Evolutionary conservation across 2,888 invertebrate species (phyloP).

Genomic region (Deilephila elpenor): DNA sequence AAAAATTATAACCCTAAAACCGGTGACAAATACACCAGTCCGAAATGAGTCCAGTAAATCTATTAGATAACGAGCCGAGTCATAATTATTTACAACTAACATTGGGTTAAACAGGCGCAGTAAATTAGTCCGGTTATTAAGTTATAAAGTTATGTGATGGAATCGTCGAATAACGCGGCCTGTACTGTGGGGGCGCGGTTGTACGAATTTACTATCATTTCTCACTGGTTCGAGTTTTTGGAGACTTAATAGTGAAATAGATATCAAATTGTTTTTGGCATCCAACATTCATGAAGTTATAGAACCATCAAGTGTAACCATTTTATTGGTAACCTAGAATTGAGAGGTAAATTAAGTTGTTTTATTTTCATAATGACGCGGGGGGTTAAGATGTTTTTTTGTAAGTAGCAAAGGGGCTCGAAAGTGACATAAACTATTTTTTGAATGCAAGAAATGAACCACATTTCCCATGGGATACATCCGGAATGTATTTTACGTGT

Average conservation of each 20-base stretch:
- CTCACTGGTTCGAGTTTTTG: not conserved
- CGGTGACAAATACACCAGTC: not conserved
- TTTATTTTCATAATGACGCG: too few species aligned
- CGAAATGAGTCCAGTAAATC: not conserved
- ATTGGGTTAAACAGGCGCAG: conserved; percentile 19
- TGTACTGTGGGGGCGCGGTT: conserved; percentile 3
- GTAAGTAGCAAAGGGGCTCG: too few species aligned
- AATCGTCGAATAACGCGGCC: conserved; percentile 4
- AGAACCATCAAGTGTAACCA: too few species aligned
- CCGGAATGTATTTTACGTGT: too few species aligned
- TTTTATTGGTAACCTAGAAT: too few species aligned
- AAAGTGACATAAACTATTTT: too few species aligned
- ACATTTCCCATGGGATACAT: too few species aligned
- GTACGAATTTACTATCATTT: not conserved
- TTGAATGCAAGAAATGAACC: too few species aligned
- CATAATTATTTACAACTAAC: conserved; percentile 18
- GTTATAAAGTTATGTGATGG: conserved; percentile 24
- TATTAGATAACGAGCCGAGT: conserved; percentile 5
- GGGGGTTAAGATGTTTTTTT: not conserved
- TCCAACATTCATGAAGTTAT: too few species aligned
- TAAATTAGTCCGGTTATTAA: conserved; percentile 21
- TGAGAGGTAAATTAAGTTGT: too few species aligned
- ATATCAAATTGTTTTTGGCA: too few species aligned
- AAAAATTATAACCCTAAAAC: not conserved
- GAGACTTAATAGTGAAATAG: not conserved